Evolutionary conservation across 2,888 invertebrate species (phyloP), one percentile per base, ranked within the genome.

Genomic region (Ametastegia equiseti): DNA sequence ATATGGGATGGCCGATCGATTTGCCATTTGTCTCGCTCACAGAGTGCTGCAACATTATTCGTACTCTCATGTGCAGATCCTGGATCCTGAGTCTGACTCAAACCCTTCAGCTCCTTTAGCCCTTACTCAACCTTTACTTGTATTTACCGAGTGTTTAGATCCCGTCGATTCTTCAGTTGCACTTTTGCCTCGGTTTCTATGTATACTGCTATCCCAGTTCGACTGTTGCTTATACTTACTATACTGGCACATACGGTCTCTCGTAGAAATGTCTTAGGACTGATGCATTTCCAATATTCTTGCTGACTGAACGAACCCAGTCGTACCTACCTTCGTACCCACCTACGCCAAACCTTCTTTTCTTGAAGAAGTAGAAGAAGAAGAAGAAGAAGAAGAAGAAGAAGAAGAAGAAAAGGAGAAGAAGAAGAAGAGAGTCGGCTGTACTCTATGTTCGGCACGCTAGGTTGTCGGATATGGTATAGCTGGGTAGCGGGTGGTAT

Each of bases 11-110:
- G 75, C 87, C 88, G 60, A 90, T 89, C 89, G 90, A 90, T 90
- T 89, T 88, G 87, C 88, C 89, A 89, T 90, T 88, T 89, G 88
- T 90, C 88, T 90, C 88, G 84, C 85, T 85, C 85, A 69, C 78
- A 78, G 75, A 81, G 84, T 84, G n/a, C n/a, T n/a, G 84, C 84
- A 86, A 87, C 89, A 85, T 88, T 88, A 87, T 87, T 88, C 87
- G 84, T 81, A 83, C 84, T 83, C 85, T 81, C 82, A 80, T 83
- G 78, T 60, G 60, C 42, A 30, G 57, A 78, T n/a, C n/a, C n/a
- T n/a, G n/a, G 60, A 80, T 73, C n/a, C n/a, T n/a, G 67, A 83
- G 79, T 60, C 83, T 36, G 57, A 23, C 60, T 78, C 60, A 42
- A 39, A 54, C 50, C 36, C 77, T 78, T 60, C 23, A 13, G 6